Conservation (phyloP, 2,888 invertebrate species). For the Cheilosia impressa region DNA sequence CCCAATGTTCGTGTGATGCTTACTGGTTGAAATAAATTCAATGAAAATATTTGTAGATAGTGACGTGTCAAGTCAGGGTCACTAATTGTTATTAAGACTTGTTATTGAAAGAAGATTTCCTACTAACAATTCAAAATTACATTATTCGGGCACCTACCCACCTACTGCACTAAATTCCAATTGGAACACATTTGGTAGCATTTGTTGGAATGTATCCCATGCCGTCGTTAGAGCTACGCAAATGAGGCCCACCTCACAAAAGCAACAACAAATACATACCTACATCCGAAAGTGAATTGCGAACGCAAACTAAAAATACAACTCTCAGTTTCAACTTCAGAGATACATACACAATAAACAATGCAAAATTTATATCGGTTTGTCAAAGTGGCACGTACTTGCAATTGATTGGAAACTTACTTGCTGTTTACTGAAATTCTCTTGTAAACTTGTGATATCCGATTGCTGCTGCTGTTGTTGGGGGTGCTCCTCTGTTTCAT, state of each 20-base stretch:
- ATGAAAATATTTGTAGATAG: conserved; percentile 31
- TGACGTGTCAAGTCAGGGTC: conserved; percentile 54
- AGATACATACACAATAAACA: not conserved
- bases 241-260: not conserved
- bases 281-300: not conserved
- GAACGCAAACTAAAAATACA: not conserved
- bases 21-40: not conserved
- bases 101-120: too few relatives aligned
- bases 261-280: not conserved
- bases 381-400: not conserved
- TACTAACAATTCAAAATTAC: too few relatives aligned
- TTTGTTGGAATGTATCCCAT: not conserved
- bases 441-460: conserved; percentile 77
- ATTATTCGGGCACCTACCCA: too few relatives aligned
- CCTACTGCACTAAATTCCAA: too few relatives aligned
- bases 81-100: not conserved
- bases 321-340: conserved; percentile 11
- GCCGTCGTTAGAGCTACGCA: not conserved
- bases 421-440: conserved; percentile 79
- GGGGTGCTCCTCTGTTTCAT: conserved; percentile 61
- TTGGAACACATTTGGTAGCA: too few relatives aligned
- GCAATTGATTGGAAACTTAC: conserved; percentile 62
- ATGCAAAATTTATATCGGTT: not conserved
- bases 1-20: not conserved
- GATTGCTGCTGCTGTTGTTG: conserved; percentile 54